phyloP scores from a whole-genome alignment of 1,140 invertebrate species.

The Mycetomoellerius zeteki region DNA sequence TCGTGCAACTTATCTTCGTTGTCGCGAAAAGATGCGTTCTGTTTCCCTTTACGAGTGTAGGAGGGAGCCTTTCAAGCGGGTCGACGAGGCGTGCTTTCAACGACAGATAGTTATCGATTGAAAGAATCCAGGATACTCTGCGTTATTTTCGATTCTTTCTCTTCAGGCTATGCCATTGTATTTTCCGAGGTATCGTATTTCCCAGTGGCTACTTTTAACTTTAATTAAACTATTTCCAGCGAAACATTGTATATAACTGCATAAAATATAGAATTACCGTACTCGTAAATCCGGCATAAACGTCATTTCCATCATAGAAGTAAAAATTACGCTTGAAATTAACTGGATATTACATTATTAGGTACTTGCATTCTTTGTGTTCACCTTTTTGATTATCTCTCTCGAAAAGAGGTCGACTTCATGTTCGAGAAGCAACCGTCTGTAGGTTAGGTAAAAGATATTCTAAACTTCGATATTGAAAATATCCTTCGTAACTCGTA shows the following conservation, averaged over 20 bases:
- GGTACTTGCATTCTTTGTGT: neutral
- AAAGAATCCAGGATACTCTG: slow-evolving; percentile 25
- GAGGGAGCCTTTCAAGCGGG: neutral
- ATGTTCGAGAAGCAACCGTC: neutral
- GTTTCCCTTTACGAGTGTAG: slow-evolving; percentile 10
- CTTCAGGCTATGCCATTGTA: slow-evolving; percentile 10
- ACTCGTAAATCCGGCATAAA: slow-evolving; percentile 16
- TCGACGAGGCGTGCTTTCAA: slow-evolving; percentile 17
- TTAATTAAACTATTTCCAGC: slow-evolving; percentile 55
- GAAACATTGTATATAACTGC: neutral
- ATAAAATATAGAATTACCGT: slow-evolving; percentile 6
- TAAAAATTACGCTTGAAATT: slow-evolving; percentile 27
- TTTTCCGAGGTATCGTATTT: slow-evolving; percentile 33
- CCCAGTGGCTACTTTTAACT: neutral
- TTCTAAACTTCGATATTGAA: neutral
- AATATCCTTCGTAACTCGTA: neutral
- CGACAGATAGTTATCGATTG: slow-evolving; percentile 47
- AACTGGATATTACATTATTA: neutral
- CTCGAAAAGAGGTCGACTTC: neutral
- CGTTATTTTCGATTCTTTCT: slow-evolving; percentile 42
- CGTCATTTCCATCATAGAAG: neutral
- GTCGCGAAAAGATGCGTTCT: slow-evolving; percentile 22
- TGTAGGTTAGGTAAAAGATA: neutral
- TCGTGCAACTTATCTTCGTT: slow-evolving; percentile 46
- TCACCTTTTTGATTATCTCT: neutral